Base-by-base conservation (phyloP, 2,888 invertebrate genomes). In the Xestia xanthographa region DNA sequence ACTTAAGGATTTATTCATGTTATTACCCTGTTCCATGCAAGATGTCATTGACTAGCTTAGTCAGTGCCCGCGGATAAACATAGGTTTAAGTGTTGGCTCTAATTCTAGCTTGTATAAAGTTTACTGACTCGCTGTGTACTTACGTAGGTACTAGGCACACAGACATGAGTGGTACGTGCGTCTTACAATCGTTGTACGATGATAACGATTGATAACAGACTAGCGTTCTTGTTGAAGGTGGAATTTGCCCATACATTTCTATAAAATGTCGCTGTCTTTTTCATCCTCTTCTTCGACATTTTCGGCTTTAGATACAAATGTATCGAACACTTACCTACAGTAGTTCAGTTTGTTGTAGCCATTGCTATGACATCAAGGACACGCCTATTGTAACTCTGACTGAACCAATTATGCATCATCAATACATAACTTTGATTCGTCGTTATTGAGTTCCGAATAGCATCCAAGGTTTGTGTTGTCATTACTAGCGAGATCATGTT, bases 131-230 rank as follows among this genome's bases (percentile, higher is more conserved):
- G 56, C 56, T 26, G 41, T 60, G 72, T 66, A 63, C 70, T 67
- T 75, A 63, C 41, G 8, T 63, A 41, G 41, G 63, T 41, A 41
- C 41, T 63, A 75, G 60, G 82, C 82, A 86, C 75, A 80, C 71
- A 74, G 56, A 72, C 56, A 60, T 43, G 45, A 81, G 73, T 66
- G 65, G 58, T 77, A 83, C 78, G 76, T 83, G 82, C 77, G 79
- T 78, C 75, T 79, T 69, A 71, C 79, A 79, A 86, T 85, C 82
- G 75, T 80, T 75, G 66, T 74, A 70, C 77, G 77, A 79, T 82
- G 88, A 87, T 89, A 88, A 85, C 78, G 72, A 80, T 75, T 83
- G 84, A 85, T 84, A 84, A 89, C 82, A 48, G 43, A 58, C n/a
- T 45, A 75, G 60, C 71, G 68, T 74, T 85, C 71, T 63, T 72